Percentiles rank a stretch among this genome's conserved stretches.
Conservation (phyloP, 1,140 invertebrate species). For the Drosophila yakuba region DNA sequence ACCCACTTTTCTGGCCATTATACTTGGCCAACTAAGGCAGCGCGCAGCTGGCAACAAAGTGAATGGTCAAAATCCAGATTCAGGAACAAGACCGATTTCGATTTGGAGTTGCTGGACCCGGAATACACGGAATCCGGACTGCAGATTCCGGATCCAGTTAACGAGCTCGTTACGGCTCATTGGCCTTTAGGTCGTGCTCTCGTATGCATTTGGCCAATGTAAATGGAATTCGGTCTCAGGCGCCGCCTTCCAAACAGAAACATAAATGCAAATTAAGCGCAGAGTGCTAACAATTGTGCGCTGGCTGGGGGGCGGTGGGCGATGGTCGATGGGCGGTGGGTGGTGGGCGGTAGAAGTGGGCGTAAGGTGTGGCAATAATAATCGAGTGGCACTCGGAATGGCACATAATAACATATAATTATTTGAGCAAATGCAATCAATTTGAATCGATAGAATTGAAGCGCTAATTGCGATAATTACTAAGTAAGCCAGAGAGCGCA, state of each 20-base stretch:
- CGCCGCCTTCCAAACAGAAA: constrained; percentile 25
- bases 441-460: constrained; percentile 21
- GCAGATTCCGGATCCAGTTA: constrained; percentile 22
- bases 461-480: constrained; percentile 39
- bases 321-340: background rate
- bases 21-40: background rate
- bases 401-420: constrained; percentile 38
- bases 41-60: constrained; percentile 1
- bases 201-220: constrained; percentile 53
- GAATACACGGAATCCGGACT: background rate
- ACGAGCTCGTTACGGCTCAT: constrained; percentile 67
- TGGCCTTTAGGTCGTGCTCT: constrained; percentile 31
- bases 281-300: constrained; percentile 24
- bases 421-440: constrained; percentile 35
- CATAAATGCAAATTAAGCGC: constrained; percentile 69
- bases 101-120: too few relatives aligned
- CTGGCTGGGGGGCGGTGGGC: background rate
- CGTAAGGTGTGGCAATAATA: constrained; percentile 12
- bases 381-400: constrained; percentile 10
- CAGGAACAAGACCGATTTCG: background rate
- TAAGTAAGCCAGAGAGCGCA: constrained; percentile 6
- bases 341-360: background rate
- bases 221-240: constrained; percentile 59
- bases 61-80: background rate
- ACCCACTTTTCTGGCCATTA: background rate